These are phyloP conservation scores for Drosophila crucigera DNA, from an alignment of 2,888 invertebrate genomes.

Conservation along the genomic window DNA sequence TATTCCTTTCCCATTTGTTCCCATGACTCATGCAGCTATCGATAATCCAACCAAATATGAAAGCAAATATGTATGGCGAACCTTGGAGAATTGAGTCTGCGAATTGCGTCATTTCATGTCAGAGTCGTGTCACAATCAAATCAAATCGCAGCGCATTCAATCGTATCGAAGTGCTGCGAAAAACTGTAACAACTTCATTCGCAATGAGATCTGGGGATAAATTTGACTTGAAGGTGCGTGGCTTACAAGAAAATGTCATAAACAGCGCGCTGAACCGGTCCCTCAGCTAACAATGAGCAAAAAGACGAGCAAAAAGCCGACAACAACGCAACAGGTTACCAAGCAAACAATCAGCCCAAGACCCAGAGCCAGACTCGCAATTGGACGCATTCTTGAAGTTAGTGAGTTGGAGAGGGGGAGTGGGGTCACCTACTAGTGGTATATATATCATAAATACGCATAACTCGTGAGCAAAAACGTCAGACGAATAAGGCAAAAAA, in stretches of 20 bases:
- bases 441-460: constrained; percentile 82
- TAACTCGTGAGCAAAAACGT: constrained; percentile 82
- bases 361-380: constrained; percentile 19
- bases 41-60: constrained; percentile 39
- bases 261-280: constrained; percentile 54
- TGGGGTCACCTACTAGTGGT: constrained; percentile 26
- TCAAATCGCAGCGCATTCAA: constrained; percentile 55
- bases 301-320: constrained; percentile 67
- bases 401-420: neutral
- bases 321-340: constrained; percentile 80
- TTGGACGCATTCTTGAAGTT: constrained; percentile 6
- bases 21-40: constrained; percentile 39
- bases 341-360: constrained; percentile 63
- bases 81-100: constrained; percentile 58
- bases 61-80: constrained; percentile 42
- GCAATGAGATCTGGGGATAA: constrained; percentile 61
- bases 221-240: constrained; percentile 80
- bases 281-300: constrained; percentile 40
- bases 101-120: constrained; percentile 77
- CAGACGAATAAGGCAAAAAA: constrained; percentile 77
- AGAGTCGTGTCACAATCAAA: constrained; percentile 77
- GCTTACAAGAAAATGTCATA: constrained; percentile 81
- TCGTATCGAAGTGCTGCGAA: constrained; percentile 36
- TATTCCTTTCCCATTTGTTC: neutral
- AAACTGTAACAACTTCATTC: constrained; percentile 81